Evolutionary conservation across 2,797 vertebrate species (phyloP).

Genomic region (Pelodytes ibericus): DNA sequence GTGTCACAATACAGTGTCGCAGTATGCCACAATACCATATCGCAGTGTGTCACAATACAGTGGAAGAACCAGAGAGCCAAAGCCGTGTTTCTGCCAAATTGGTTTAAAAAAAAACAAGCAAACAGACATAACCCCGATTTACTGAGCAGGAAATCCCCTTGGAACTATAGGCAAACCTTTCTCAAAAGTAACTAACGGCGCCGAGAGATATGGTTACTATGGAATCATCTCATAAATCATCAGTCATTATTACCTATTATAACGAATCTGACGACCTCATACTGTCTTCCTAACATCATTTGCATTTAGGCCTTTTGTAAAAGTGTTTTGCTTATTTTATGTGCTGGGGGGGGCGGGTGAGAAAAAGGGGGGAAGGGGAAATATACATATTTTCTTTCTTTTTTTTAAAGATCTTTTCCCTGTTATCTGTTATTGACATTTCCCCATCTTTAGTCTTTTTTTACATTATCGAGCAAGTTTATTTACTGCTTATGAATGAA

Average conservation of each 20-base stretch:
- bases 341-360: no score
- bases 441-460: constrained; percentile 61
- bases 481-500: constrained; percentile 73
- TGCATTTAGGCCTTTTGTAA: constrained; percentile 73
- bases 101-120: no score
- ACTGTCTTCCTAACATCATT: constrained; percentile 68
- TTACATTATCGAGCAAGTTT: constrained; percentile 75
- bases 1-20: no score
- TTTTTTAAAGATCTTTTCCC: no score
- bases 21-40: no score
- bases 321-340: neutral
- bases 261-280: constrained; percentile 74
- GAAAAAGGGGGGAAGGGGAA: no score
- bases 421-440: no score
- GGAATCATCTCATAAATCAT: constrained; percentile 79
- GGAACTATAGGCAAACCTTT: constrained; percentile 44
- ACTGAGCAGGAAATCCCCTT: no score
- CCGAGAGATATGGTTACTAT: constrained; percentile 71
- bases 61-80: neutral
- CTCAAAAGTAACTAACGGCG: constrained; percentile 65
- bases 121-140: no score
- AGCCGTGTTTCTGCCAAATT: neutral
- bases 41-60: no score
- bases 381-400: no score
- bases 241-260: constrained; percentile 74